Conservation (phyloP, 2,888 invertebrate species). For the Gasteruption jaculator region DNA sequence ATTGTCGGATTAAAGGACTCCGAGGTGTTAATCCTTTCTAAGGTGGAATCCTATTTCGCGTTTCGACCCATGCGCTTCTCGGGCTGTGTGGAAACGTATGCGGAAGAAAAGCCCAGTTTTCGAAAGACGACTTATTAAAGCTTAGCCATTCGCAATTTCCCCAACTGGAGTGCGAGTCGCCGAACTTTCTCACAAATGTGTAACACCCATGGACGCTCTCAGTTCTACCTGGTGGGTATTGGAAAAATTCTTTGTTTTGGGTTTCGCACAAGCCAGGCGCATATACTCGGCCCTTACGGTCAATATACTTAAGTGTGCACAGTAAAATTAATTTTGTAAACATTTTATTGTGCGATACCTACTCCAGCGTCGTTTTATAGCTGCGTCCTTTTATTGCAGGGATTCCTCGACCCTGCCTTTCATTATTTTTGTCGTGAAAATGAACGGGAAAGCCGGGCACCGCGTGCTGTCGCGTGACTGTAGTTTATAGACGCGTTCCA, state of each 20-base stretch:
- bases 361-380: slow-evolving; percentile 36
- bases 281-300: slow-evolving; percentile 16
- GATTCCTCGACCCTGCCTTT: slow-evolving; percentile 20
- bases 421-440: no score
- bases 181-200: neutral
- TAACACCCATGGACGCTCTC: slow-evolving; percentile 18
- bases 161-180: neutral
- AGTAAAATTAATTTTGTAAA: slow-evolving; percentile 46
- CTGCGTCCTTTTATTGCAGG: slow-evolving; percentile 36
- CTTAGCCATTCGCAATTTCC: no score
- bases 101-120: no score
- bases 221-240: slow-evolving; percentile 34
- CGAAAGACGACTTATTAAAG: no score
- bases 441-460: no score
- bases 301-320: no score
- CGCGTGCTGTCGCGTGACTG: no score
- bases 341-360: slow-evolving; percentile 43
- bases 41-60: slow-evolving; percentile 46
- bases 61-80: slow-evolving; percentile 25
- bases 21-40: slow-evolving; percentile 44
- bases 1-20: slow-evolving; percentile 49
- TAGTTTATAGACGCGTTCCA: no score
- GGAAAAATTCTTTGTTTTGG: no score
- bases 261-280: no score
- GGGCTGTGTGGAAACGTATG: no score